Evolutionary conservation across 2,888 invertebrate species (phyloP), one percentile per base, ranked within the genome.

Genomic region (Drosophila merina): DNA sequence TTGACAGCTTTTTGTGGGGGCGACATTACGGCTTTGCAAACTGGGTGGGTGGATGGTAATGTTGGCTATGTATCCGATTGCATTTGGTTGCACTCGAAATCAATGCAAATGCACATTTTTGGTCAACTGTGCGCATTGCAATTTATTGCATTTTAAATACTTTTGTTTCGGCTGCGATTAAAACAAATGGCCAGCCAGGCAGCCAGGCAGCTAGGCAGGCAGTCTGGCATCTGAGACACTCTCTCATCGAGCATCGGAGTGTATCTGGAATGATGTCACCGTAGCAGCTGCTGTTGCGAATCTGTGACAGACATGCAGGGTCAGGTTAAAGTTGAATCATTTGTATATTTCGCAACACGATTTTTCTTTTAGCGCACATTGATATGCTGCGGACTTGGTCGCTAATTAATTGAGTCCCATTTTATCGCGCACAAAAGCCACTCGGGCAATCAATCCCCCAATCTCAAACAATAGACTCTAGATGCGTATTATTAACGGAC

Each of bases 251-350:
- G 66, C 68, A 69, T 42, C 55, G 38, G 49, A 57, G 49, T 49
- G 66, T 71, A 50, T 71, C 54, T 56, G 57, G 59, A 72, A 66
- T 83, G 83, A 88, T 88, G 88, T 84, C 82, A 88, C 84, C 73
- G 60, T 69, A 55, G 72, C 40, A 25, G 45, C 31, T 57, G 63
- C 56, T 57, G 63, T 49, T 72, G 68, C 70, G 57, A 57, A 74
- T 60, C 63, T 74, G 75, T 89, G 89, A 88, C 86, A 89, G 85
- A 80, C 85, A 86, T 76, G 77, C 90, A 88, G 81, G 88, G 89
- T 81, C 90, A 89, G 90, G 89, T 90, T 88, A 89, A 90, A 89
- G 89, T 90, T 89, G 84, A 89, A 88, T 82, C 88, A 89, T 89
- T 89, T 89, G 81, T 81, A 78, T 76, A 59, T 57, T 74, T 74